Conservation (phyloP, 1,140 invertebrate species). For the Danaus plexippus region DNA sequence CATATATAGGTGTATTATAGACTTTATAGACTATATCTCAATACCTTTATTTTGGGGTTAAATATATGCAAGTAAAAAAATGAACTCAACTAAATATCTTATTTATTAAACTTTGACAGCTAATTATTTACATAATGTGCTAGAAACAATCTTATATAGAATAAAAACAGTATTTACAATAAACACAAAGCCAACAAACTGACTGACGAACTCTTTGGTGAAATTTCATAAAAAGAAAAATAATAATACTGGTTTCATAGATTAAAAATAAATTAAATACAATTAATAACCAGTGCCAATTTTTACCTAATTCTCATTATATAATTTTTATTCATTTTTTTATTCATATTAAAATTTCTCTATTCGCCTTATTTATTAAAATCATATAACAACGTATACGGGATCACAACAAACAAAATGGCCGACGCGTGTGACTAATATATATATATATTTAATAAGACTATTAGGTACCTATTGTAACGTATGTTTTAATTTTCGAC, state of each 20-base stretch:
- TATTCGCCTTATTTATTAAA: neutral
- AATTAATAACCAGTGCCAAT: no score
- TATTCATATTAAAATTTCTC: neutral
- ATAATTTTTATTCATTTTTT: no score
- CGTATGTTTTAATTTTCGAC: constrained; percentile 55
- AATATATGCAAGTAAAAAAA: constrained; percentile 19
- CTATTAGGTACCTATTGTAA: constrained; percentile 5
- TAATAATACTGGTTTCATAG: no score
- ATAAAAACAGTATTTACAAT: constrained; percentile 55
- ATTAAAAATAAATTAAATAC: no score
- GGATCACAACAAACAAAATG: no score
- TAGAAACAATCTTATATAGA: constrained; percentile 44
- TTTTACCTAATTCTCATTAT: neutral
- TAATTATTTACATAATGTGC: constrained; percentile 64
- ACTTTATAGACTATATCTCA: no score
- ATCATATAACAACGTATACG: neutral
- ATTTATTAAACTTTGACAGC: constrained; percentile 46
- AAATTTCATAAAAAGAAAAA: no score
- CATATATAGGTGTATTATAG: no score
- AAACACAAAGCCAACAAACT: constrained; percentile 8
- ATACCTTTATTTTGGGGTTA: no score
- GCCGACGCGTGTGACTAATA: no score
- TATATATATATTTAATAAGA: constrained; percentile 2
- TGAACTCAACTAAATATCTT: constrained; percentile 42
- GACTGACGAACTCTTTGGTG: no score